Conservation (phyloP, 1,140 invertebrate species). For the Drosophila carrolli region DNA sequence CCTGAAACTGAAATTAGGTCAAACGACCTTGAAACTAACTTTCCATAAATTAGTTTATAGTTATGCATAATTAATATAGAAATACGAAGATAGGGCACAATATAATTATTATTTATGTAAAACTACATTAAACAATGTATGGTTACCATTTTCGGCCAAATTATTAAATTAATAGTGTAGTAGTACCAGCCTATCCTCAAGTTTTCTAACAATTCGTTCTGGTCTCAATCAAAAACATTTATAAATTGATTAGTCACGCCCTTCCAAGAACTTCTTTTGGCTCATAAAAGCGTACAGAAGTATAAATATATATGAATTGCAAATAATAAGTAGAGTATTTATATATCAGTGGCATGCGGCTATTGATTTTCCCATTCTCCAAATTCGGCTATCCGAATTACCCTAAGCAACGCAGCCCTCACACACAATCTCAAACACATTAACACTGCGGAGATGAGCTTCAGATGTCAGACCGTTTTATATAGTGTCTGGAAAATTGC, state of each 20-base stretch:
- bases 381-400: slow-evolving; percentile 28
- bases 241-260: slow-evolving; percentile 37
- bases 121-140: neutral
- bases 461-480: slow-evolving; percentile 44
- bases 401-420: slow-evolving; percentile 26
- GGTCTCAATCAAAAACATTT: slow-evolving; percentile 1
- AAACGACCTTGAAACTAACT: slow-evolving; percentile 4
- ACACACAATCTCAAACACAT: slow-evolving; percentile 15
- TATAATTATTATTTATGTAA: neutral
- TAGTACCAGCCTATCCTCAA: too few species aligned
- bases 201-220: neutral
- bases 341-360: slow-evolving; percentile 20
- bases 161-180: neutral
- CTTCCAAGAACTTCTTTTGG: neutral
- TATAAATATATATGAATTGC: slow-evolving; percentile 25
- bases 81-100: neutral
- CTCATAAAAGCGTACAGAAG: neutral
- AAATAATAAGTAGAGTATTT: slow-evolving; percentile 27
- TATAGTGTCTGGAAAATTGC: slow-evolving; percentile 52
- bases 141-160: neutral
- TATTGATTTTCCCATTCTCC: slow-evolving; percentile 33
- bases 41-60: slow-evolving; percentile 4
- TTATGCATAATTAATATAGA: slow-evolving; percentile 1
- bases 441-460: slow-evolving; percentile 44
- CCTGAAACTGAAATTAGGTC: slow-evolving; percentile 3